Percentiles rank a stretch among this genome's conserved stretches.
phyloP scores from a whole-genome alignment of 1,140 invertebrate genomes.

The Oreohelix idahoensis region DNA sequence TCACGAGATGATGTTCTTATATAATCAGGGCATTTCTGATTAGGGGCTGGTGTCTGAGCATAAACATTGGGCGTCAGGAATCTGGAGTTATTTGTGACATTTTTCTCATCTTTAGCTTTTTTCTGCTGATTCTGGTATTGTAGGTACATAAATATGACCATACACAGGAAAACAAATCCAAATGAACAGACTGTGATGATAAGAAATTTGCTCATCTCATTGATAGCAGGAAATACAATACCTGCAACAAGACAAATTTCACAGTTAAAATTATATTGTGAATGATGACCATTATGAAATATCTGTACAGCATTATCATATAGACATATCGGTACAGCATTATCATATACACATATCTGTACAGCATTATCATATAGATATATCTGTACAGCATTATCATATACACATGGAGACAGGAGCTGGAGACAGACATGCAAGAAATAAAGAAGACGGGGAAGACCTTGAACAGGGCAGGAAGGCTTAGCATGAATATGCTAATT shows the following conservation, averaged over 20 bases:
- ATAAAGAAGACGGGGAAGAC: too few relatives aligned
- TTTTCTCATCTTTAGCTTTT: conserved; percentile 41
- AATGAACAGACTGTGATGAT: conserved; percentile 61
- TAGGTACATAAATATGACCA: conserved; percentile 60
- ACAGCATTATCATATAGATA: too few relatives aligned
- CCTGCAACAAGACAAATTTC: conserved; percentile 44
- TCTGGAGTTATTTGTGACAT: conserved; percentile 46
- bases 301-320: too few relatives aligned
- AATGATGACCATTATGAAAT: too few relatives aligned
- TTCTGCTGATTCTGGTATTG: conserved; percentile 58
- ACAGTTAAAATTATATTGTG: too few relatives aligned
- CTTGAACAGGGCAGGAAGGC: too few relatives aligned
- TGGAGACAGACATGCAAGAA: too few relatives aligned
- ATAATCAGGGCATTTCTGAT: conserved; percentile 49
- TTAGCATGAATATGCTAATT: too few relatives aligned
- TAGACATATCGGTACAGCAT: too few relatives aligned
- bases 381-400: too few relatives aligned
- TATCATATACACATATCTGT: too few relatives aligned
- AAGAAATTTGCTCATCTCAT: conserved; percentile 61
- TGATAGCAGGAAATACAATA: conserved; percentile 53
- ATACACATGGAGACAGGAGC: too few relatives aligned
- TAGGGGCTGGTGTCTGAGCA: conserved; percentile 54
- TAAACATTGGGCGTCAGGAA: conserved; percentile 57
- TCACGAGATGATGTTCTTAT: conserved; percentile 49
- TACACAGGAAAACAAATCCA: conserved; percentile 60